A percentile compares a stretch with the other conserved stretches of the same genome.
Conservation (phyloP, 2,888 invertebrate species). For the Agriopis aurantiaria region DNA sequence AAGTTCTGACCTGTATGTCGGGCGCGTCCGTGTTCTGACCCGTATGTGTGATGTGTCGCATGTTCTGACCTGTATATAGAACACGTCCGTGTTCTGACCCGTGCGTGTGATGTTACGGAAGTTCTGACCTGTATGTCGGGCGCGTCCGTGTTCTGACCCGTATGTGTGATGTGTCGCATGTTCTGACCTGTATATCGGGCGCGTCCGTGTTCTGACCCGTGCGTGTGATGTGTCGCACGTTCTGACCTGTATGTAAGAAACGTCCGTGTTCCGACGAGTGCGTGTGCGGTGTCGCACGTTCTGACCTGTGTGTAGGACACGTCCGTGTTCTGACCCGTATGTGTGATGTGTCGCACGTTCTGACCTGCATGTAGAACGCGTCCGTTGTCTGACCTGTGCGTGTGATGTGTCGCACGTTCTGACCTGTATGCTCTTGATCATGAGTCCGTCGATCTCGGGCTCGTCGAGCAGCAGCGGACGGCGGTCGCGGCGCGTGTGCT, state of each 20-base stretch:
- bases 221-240: neutral
- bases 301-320: neutral
- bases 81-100: neutral
- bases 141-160: too few species aligned
- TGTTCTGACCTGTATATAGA: neutral
- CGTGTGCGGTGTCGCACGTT: neutral
- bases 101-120: neutral
- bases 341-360: slow-evolving; percentile 18
- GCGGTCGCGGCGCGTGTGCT: slow-evolving; percentile 94
- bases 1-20: neutral
- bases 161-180: neutral
- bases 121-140: neutral
- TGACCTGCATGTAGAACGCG: neutral
- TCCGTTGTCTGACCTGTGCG: neutral
- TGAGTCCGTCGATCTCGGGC: slow-evolving; percentile 96
- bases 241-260: slow-evolving; percentile 77
- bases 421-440: slow-evolving; percentile 85
- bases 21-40: too few species aligned
- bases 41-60: neutral
- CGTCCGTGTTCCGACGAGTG: neutral
- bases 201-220: neutral
- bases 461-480: slow-evolving; percentile 95
- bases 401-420: neutral
- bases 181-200: neutral
- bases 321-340: slow-evolving; percentile 67